Evolutionary conservation across 1,140 invertebrate species (phyloP).

Genomic region (Palaemon carinicauda): DNA sequence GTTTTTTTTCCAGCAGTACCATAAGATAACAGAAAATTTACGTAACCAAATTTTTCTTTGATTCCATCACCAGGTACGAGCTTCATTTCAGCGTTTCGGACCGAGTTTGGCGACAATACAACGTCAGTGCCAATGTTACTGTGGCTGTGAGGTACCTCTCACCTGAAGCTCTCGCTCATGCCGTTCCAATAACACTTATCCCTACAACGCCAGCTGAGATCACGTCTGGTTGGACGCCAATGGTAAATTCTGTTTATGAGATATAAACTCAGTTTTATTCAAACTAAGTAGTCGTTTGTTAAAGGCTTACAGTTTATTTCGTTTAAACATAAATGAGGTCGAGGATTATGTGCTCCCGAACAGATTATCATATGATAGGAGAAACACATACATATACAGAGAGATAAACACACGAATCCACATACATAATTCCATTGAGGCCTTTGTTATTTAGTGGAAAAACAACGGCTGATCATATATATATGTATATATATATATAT

Average conservation of each 20-base stretch:
- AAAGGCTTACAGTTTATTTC: no score
- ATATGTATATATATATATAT: no score
- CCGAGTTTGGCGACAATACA: slow-evolving; percentile 23
- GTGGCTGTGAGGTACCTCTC: slow-evolving; percentile 16
- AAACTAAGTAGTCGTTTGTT: not conserved
- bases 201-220: slow-evolving; percentile 12
- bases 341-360: no score
- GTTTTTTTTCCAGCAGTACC: no score
- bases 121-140: slow-evolving; percentile 28
- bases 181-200: slow-evolving; percentile 15
- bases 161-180: slow-evolving; percentile 29
- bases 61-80: not conserved
- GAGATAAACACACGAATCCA: no score
- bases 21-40: no score
- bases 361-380: no score
- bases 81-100: slow-evolving; percentile 29
- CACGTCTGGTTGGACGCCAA: slow-evolving; percentile 11
- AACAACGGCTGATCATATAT: no score
- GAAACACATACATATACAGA: no score
- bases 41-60: not conserved
- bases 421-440: no score
- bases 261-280: not conserved
- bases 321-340: not conserved
- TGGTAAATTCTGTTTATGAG: not conserved
- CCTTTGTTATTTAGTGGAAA: no score